These are phyloP conservation scores for Drosophila persimilis DNA, from an alignment of 1,140 invertebrate species.

Conservation along the genomic window DNA sequence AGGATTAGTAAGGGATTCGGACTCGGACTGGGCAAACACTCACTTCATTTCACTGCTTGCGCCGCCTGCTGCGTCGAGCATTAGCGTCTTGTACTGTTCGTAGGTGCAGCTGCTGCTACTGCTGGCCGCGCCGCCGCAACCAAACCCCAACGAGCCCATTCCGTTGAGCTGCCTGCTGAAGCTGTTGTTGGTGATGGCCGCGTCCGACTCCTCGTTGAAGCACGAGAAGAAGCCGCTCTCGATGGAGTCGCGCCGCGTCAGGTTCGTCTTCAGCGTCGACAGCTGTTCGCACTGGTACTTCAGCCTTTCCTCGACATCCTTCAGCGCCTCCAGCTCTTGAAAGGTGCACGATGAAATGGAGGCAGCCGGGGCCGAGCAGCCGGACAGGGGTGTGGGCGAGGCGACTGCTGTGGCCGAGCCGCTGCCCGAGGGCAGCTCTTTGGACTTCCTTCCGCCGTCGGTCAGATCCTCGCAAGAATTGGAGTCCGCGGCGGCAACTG, in stretches of 20 bases:
- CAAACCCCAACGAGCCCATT: slow-evolving; percentile 54
- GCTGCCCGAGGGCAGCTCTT: slow-evolving; percentile 39
- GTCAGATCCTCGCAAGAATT: slow-evolving; percentile 55
- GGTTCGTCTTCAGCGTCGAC: slow-evolving; percentile 71
- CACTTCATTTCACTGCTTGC: slow-evolving; percentile 72
- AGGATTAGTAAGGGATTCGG: not conserved
- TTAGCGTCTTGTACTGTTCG: slow-evolving; percentile 79
- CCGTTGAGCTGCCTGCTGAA: slow-evolving; percentile 64
- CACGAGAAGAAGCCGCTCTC: slow-evolving; percentile 95
- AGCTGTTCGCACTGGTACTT: slow-evolving; percentile 66
- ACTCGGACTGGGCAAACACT: slow-evolving; percentile 26
- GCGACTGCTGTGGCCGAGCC: slow-evolving; percentile 23
- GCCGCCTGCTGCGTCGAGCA: slow-evolving; percentile 82
- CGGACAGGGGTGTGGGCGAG: slow-evolving; percentile 26
- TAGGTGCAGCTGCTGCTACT: slow-evolving; percentile 70
- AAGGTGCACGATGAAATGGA: slow-evolving; percentile 52
- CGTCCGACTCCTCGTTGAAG: slow-evolving; percentile 88
- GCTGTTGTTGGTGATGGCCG: slow-evolving; percentile 65
- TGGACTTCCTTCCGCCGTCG: slow-evolving; percentile 46
- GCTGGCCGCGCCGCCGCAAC: slow-evolving; percentile 38
- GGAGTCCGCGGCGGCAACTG: slow-evolving; percentile 25
- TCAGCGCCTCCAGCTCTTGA: slow-evolving; percentile 58
- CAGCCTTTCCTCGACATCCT: slow-evolving; percentile 39
- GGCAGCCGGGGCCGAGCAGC: slow-evolving; percentile 34
- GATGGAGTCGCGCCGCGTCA: slow-evolving; percentile 90